Conservation (phyloP, 1,140 invertebrate genomes). For the Diorhabda elongata region DNA sequence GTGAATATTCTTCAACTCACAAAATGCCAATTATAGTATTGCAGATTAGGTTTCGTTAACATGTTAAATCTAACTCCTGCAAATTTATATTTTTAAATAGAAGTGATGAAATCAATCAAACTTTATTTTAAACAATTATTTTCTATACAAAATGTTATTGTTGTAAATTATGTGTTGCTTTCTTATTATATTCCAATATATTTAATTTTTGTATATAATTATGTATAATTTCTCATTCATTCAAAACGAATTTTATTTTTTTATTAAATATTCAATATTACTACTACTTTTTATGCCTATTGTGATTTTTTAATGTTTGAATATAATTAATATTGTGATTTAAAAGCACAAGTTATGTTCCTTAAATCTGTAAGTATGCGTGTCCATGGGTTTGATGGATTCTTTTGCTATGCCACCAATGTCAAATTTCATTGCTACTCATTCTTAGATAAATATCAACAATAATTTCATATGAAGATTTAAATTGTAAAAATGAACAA, state of each 20-base stretch:
- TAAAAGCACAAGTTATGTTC: background rate
- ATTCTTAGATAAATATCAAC: no score
- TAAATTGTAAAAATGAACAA: no score
- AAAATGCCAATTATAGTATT: no score
- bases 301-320: slow-evolving; percentile 19
- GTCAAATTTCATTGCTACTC: no score
- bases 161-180: slow-evolving; percentile 14
- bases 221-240: slow-evolving; percentile 6
- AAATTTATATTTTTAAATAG: no score
- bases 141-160: slow-evolving; percentile 20
- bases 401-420: no score
- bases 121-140: no score
- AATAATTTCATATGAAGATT: no score
- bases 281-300: slow-evolving; percentile 1
- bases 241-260: slow-evolving; percentile 17
- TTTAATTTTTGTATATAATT: slow-evolving; percentile 19
- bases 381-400: background rate
- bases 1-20: no score
- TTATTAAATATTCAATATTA: slow-evolving; percentile 17
- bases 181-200: slow-evolving; percentile 9
- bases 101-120: no score
- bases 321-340: background rate
- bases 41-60: no score
- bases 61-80: no score
- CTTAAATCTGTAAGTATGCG: background rate